Base-by-base conservation (phyloP, 1,140 invertebrate species). In the Pseudomyrmex cubaensis region DNA sequence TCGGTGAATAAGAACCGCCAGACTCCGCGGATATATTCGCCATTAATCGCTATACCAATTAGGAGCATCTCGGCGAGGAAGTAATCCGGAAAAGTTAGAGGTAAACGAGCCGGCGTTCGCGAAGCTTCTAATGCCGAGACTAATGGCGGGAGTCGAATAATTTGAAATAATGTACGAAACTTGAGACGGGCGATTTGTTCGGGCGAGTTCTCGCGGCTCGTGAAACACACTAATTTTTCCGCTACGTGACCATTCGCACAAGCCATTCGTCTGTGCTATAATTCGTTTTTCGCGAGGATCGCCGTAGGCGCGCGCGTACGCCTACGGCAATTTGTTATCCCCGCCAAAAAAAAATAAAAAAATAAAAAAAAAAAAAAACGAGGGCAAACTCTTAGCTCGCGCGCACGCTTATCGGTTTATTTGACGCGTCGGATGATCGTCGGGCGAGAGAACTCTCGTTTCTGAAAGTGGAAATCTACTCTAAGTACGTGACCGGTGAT, bases 101-200 rank as follows among this genome's bases (percentile, higher is more conserved):
- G 44, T 72, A 72, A 80, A 59, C 66, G 76, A 72, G 54, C 66
- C 54, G 76, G 54, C 15, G 66, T 64, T 69, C 76, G 76, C 52
- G 15, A 20, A 48, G 66, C 54, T 80, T 35, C 44, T 59, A 78
- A 59, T 66, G 20, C 66, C 64, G 46, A 80, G 66, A 80, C 66
- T 80, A 80, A 80, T 80, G 76, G 54, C 44, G 15, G 54, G 61
- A 80, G 66, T 80, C 66, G 76, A 80, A 80, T 80, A 72, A 80
- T 80, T 80, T 80, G 66, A 80, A 80, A 80, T 80, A 80, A 80
- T 80, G 66, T 50, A 70, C 76, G 76, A 80, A 80, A 80, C 76
- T 80, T 80, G 66, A 44, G 35, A 17, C 66, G 70, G 35, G 78
- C 78, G 69, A 82, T 74, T 82, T 82, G 69, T 75, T 82, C 72